These are phyloP conservation scores for Harmothoe impar DNA, from an alignment of 2,888 invertebrate species.

Conservation along the genomic window DNA sequence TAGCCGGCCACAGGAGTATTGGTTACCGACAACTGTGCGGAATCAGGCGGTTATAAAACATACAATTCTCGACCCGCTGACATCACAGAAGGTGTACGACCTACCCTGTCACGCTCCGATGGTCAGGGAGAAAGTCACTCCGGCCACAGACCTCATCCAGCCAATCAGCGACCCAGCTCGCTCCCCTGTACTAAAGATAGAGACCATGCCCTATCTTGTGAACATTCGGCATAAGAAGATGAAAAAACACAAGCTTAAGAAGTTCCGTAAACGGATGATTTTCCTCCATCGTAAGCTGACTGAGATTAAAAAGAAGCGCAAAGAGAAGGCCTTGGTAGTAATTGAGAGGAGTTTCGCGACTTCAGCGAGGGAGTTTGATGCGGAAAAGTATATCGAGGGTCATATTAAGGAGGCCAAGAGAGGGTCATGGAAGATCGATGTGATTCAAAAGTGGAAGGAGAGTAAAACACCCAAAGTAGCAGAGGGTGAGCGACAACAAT, in stretches of 20 bases:
- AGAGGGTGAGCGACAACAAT: background rate
- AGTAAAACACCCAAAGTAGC: background rate
- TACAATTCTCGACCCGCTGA: conserved; percentile 52
- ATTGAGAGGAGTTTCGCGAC: conserved; percentile 60
- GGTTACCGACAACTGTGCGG: conserved; percentile 34
- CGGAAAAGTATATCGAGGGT: conserved; percentile 66
- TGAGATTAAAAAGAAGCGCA: conserved; percentile 67
- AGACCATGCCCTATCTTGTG: conserved; percentile 68
- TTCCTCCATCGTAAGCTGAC: conserved; percentile 67
- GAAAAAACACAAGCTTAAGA: conserved; percentile 71
- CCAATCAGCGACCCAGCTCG: conserved; percentile 65
- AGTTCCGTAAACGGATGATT: conserved; percentile 69
- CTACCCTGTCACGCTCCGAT: background rate
- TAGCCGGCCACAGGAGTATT: background rate
- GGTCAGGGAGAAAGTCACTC: conserved; percentile 60
- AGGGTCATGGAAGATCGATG: conserved; percentile 69
- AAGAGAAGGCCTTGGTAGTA: conserved; percentile 66
- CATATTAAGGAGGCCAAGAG: conserved; percentile 65
- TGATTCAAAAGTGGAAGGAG: conserved; percentile 57
- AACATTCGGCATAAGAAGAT: conserved; percentile 70
- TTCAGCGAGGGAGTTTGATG: conserved; percentile 66
- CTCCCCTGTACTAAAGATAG: conserved; percentile 59
- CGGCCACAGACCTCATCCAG: conserved; percentile 52
- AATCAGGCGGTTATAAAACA: background rate
- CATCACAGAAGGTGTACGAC: background rate